Evolutionary conservation across 2,797 vertebrate genomes (phyloP), one percentile per base, ranked within the genome.

Genomic region (Nyctibius grandis): DNA sequence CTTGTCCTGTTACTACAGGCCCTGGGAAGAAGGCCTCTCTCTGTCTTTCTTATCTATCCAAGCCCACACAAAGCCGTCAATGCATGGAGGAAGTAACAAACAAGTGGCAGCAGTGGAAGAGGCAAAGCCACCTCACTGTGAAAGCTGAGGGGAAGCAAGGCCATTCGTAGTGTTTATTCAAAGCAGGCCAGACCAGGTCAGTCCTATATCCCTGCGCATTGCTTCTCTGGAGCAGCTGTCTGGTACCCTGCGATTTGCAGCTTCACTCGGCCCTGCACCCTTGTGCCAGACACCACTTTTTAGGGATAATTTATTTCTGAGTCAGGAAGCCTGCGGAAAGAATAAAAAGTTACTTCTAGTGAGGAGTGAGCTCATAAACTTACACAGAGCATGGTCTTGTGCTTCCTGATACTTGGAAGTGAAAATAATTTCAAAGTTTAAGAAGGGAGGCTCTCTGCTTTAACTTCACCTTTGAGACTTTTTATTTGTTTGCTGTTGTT

Each of bases 401-500:
- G 34, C 47, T 84, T 89, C n/a, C 87, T 18, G 7, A 78, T 19
- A 22, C 54, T 81, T 91, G 65, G 59, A 89, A 91, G n/a, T 72
- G 38, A 96, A 82, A 34, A 76, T 25, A 70, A 54, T 48, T 60
- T 50, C 25, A 21, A 63, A 48, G 14, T 68, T 88, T 86, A 88
- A 67, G 59, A 56, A 82, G 59, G 60, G 17, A 85, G 45, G 9
- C 36, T 93, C 26, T 26, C 76, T 76, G n/a, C 42, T 84, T 86
- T 75, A 65, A 72, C 40, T 75, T 82, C 68, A 85, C 33, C 25
- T 87, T 70, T 56, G 33, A 4, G 34, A 78, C 26, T 82, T 89
- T 96, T 79, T 85, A 75, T 95, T 94, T 95, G 73, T 83, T 93
- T 96, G 56, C 23, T 82, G 68, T 89, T 82, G 22, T 6, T 45